Percentiles rank a stretch among this genome's conserved stretches.
These are phyloP conservation scores for Stichopus horrens DNA, from an alignment of 53 echinoderm and acorn worm species.

Conservation along the genomic window DNA sequence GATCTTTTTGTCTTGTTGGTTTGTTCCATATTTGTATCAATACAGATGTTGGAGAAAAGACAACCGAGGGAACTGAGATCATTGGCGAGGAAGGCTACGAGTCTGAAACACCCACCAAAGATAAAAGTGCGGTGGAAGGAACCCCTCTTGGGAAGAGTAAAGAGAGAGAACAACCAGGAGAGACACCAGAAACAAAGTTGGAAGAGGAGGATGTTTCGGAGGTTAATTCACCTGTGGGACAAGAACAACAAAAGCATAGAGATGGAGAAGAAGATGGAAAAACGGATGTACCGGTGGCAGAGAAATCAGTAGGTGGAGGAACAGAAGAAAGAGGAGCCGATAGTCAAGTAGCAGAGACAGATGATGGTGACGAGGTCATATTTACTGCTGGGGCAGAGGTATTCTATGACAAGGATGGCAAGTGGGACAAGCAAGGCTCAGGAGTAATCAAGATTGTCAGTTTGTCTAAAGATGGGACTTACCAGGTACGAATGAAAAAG, in stretches of 20 bases:
- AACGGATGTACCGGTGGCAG: neutral
- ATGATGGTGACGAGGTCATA: neutral
- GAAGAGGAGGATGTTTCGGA: neutral
- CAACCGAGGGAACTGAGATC: too few relatives aligned
- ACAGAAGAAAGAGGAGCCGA: neutral
- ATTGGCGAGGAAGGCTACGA: too few relatives aligned
- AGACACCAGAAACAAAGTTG: neutral
- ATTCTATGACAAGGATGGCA: neutral
- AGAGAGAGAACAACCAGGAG: too few relatives aligned
- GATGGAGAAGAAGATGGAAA: neutral
- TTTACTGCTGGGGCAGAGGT: neutral
- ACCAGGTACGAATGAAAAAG: neutral
- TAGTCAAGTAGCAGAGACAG: neutral
- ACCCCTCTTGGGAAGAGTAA: too few relatives aligned
- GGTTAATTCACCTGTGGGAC: neutral
- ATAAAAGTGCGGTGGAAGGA: too few relatives aligned
- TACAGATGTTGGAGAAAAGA: too few relatives aligned
- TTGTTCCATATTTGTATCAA: too few relatives aligned
- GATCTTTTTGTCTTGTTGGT: too few relatives aligned
- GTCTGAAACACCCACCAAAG: too few relatives aligned
- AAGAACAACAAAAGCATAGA: too few relatives aligned
- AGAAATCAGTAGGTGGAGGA: neutral
- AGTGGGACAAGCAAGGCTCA: neutral
- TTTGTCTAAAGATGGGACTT: neutral
- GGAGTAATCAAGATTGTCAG: conserved; percentile 10